Evolutionary conservation across 2,888 invertebrate species (phyloP).

Genomic region (Amphipoea lucens): DNA sequence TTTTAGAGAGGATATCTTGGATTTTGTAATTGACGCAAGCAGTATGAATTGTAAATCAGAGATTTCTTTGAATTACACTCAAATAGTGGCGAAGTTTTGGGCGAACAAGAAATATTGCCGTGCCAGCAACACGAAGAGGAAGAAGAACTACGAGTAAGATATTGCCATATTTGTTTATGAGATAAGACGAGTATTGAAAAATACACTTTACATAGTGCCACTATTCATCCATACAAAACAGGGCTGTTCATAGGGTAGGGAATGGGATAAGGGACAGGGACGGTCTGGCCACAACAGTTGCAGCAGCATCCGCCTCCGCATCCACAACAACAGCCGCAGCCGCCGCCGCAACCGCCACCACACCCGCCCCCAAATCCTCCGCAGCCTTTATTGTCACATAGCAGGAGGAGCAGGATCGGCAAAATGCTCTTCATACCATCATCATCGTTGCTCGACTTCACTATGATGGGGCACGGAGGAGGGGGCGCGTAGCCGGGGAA

Average conservation of each 20-base stretch:
- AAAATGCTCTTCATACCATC: conserved; percentile 70
- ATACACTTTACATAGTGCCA: neutral
- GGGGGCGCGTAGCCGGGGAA: conserved; percentile 67
- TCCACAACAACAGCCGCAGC: conserved; percentile 51
- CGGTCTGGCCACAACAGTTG: conserved; percentile 64
- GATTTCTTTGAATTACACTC: neutral
- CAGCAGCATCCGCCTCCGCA: conserved; percentile 61
- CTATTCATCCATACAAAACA: conserved; percentile 54
- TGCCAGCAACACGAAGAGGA: neutral
- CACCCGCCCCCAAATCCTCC: conserved; percentile 66
- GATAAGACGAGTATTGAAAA: neutral
- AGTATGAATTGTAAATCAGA: neutral
- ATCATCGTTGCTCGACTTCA: conserved; percentile 71
- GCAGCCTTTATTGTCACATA: conserved; percentile 70
- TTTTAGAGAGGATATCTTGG: neutral
- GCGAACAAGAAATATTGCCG: neutral
- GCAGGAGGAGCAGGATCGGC: conserved; percentile 76
- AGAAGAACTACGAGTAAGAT: neutral
- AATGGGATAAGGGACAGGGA: conserved; percentile 78
- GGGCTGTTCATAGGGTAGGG: conserved; percentile 72
- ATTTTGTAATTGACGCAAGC: neutral
- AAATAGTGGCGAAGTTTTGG: neutral
- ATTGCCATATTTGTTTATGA: neutral
- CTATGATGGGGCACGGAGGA: conserved; percentile 73
- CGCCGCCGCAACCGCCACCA: conserved; percentile 54